A percentile compares a stretch with the other conserved stretches of the same genome.
These are phyloP conservation scores for Spilogale gracilis DNA, from an alignment of 2,113 vertebrate species.

Conservation along the genomic window DNA sequence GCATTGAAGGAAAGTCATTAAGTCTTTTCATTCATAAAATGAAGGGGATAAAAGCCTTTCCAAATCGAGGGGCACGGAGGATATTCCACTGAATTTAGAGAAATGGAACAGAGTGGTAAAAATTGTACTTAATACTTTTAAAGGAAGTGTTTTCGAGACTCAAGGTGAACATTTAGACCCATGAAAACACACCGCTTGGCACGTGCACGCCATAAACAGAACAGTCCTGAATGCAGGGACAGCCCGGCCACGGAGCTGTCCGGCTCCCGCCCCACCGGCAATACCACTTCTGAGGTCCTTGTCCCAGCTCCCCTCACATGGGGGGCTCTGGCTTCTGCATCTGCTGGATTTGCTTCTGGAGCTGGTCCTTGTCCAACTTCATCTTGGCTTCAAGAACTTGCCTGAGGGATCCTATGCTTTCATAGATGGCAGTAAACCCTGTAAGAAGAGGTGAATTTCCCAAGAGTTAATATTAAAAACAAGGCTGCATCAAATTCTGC, in stretches of 20 bases:
- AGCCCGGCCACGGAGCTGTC: constrained; percentile 9
- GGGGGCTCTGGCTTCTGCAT: constrained; percentile 85
- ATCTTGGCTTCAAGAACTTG: constrained; percentile 90
- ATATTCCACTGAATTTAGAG: constrained; percentile 54
- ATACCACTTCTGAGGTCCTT: not conserved
- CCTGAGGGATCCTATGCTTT: constrained; percentile 90
- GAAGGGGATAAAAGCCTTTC: constrained; percentile 63
- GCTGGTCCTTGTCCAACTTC: constrained; percentile 90
- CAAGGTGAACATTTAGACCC: constrained; percentile 71
- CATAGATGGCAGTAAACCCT: constrained; percentile 91
- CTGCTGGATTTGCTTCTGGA: constrained; percentile 89
- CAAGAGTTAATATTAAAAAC: not conserved
- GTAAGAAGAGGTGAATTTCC: constrained; percentile 35
- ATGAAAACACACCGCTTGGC: constrained; percentile 67
- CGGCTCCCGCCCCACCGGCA: not conserved
- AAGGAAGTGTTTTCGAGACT: constrained; percentile 68
- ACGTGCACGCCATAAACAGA: constrained; percentile 77
- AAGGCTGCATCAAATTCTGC: not conserved
- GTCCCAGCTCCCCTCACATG: constrained; percentile 79
- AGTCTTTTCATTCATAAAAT: constrained; percentile 76
- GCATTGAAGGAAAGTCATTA: constrained; percentile 56
- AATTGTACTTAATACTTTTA: constrained; percentile 47
- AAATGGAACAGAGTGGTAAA: constrained; percentile 49
- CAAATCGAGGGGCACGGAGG: not conserved
- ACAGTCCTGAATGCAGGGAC: constrained; percentile 31